Evolutionary conservation across 2,113 vertebrate species (phyloP).

Genomic region (Dissostichus mawsoni): DNA sequence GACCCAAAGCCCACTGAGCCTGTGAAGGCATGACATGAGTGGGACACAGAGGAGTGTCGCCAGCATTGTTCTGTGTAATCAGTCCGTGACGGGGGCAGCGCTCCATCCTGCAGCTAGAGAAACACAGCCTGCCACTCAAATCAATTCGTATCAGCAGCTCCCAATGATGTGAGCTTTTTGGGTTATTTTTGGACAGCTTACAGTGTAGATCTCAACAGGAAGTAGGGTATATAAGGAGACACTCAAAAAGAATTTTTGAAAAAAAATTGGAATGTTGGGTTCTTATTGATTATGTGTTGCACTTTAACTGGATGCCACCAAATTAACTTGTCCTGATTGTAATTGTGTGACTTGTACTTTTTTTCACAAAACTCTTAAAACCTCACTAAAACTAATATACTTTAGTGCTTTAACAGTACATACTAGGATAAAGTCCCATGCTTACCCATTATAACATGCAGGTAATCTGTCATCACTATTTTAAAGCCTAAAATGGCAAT

Average conservation of each 20-base stretch:
- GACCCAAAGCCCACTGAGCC: conserved; percentile 37
- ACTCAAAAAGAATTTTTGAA: background rate
- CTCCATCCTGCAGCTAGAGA: conserved; percentile 17
- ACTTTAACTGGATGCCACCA: background rate
- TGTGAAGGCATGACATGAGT: conserved; percentile 59
- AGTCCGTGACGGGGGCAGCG: conserved; percentile 36
- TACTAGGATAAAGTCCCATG: too few relatives aligned
- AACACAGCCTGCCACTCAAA: conserved; percentile 46
- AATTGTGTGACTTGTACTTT: background rate
- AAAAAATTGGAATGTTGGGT: background rate
- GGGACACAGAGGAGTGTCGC: conserved; percentile 50
- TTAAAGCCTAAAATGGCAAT: background rate
- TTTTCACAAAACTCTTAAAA: background rate
- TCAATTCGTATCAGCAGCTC: conserved; percentile 2
- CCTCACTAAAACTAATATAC: too few relatives aligned
- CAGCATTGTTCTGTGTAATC: conserved; percentile 62
- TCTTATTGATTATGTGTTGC: background rate
- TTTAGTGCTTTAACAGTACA: background rate
- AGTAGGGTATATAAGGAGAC: background rate
- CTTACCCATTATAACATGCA: background rate
- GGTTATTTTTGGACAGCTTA: background rate
- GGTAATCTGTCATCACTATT: background rate
- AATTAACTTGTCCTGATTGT: background rate
- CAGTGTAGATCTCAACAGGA: background rate
- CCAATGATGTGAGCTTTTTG: background rate